Evolutionary conservation across 1,140 invertebrate genomes (phyloP), one percentile per base, ranked within the genome.

Genomic region (Euwallacea similis): DNA sequence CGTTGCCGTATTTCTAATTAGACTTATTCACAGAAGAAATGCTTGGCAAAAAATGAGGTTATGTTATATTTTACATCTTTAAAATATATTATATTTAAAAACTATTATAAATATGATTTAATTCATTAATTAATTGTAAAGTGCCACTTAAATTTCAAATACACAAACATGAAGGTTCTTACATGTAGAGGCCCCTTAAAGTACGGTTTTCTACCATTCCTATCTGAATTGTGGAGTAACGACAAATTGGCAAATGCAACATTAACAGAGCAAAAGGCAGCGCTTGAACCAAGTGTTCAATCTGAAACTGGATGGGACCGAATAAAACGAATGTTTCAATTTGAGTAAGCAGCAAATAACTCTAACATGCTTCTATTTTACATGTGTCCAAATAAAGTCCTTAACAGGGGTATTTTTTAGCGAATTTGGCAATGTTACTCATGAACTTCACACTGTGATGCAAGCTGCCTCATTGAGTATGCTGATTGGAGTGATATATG

Each of bases 401-500:
- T 1, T 63, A 55, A 54, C 7, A 50, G 13, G 3, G 16, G n/a
- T 11, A 13, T 10, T 54, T 85, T 84, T 54, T 67, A 91, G 89
- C 81, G 86, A 90, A 79, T 85, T 84, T 77, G 83, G 84, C 0
- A 81, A 83, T 43, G 77, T 86, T 13, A 88, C 86, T 60, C 81
- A 84, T 9, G 89, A 91, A 79, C 50, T 90, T 1, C 81, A 85
- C 65, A 85, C 84, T 9, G 81, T 88, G 1, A 75, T 85, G 7
- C 87, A 90, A 77, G 83, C 85, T 13, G 81, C 85, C 7, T 74
- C 86, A 15, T 71, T 82, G 59, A 87, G 87, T 58, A 71, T 82
- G 6, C 83, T 91, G 53, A 47, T 86, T 53, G 90, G 90, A 54
- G 85, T 79, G 0, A 71, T 86, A 16, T 84, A 89, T 72, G 91